Evolutionary conservation across 2,797 vertebrate genomes (phyloP).

Genomic region (Hybognathus amarus): DNA sequence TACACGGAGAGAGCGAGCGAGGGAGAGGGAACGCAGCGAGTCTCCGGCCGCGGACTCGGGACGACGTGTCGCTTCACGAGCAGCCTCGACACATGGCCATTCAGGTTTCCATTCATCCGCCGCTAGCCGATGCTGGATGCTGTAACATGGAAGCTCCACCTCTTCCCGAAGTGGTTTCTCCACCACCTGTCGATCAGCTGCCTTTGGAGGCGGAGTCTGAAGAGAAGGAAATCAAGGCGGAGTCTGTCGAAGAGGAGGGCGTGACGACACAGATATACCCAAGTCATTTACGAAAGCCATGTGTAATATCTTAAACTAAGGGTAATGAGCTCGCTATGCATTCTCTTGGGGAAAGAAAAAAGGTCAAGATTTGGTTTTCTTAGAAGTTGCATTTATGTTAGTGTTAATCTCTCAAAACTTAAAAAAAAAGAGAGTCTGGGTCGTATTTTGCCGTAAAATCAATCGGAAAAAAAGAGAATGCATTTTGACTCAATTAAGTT

Average conservation of each 20-base stretch:
- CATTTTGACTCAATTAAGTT: background rate
- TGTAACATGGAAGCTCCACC: constrained; percentile 74
- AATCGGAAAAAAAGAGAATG: too few relatives aligned
- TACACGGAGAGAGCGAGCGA: constrained; percentile 78
- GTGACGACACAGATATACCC: constrained; percentile 67
- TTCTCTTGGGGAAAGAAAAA: constrained; percentile 71
- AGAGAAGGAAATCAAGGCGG: constrained; percentile 30
- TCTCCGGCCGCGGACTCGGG: constrained; percentile 88
- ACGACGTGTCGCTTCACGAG: constrained; percentile 90
- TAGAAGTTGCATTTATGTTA: background rate
- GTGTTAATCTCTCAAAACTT: background rate
- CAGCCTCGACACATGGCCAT: constrained; percentile 96
- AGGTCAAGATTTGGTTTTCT: constrained; percentile 54
- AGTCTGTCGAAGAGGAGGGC: background rate
- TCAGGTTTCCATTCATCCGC: constrained; percentile 92
- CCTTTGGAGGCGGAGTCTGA: constrained; percentile 49
- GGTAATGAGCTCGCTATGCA: constrained; percentile 83
- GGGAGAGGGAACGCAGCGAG: constrained; percentile 82
- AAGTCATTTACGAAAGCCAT: constrained; percentile 94
- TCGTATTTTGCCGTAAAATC: background rate
- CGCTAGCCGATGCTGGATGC: constrained; percentile 71
- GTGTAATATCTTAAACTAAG: constrained; percentile 78
- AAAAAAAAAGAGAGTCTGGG: background rate
- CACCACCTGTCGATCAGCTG: constrained; percentile 30
- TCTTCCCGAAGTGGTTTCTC: constrained; percentile 64